Percentiles rank a stretch among this genome's conserved stretches.
Conservation (phyloP, 2,797 vertebrate species). For the Poliocrania exsul region DNA sequence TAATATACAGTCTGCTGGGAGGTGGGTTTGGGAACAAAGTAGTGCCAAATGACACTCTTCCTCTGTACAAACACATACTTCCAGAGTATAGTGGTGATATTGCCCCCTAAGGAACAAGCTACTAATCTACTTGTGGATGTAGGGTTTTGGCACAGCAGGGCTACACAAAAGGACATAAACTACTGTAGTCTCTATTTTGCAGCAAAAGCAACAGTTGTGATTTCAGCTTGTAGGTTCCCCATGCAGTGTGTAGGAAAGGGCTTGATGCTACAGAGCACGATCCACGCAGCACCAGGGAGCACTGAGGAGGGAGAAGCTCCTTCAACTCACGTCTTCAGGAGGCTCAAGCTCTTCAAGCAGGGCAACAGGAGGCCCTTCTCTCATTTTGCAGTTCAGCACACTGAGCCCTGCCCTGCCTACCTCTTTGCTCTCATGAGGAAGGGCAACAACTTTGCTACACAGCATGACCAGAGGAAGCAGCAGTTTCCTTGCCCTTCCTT, state of each 20-base stretch:
- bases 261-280: rapidly evolving
- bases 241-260: background rate
- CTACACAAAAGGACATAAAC: background rate
- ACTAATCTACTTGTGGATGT: background rate
- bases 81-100: background rate
- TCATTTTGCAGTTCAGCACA: background rate
- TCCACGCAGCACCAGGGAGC: background rate
- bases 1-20: background rate
- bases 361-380: background rate
- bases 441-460: background rate
- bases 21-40: background rate
- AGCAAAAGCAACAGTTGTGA: background rate
- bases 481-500: slow-evolving; percentile 33
- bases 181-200: background rate
- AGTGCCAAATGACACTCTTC: background rate
- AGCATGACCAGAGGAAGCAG: slow-evolving; percentile 18
- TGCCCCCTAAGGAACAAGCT: background rate
- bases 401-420: background rate
- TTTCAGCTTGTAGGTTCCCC: background rate
- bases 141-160: background rate
- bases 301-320: rapidly evolving
- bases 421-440: background rate
- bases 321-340: background rate
- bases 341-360: background rate
- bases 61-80: background rate